phyloP scores from a whole-genome alignment of 2,797 vertebrate species.

The Sebastes taczanowskii region DNA sequence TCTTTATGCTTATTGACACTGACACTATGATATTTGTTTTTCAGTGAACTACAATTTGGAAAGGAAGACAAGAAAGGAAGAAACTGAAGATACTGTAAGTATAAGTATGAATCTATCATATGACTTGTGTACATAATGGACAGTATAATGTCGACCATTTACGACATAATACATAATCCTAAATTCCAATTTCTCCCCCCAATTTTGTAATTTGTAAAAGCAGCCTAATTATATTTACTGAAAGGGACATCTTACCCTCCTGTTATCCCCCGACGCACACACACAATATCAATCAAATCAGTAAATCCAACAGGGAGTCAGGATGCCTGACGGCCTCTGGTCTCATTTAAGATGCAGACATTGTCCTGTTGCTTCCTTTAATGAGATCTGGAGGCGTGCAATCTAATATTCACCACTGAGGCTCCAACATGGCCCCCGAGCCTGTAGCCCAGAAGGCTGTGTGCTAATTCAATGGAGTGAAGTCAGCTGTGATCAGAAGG shows the following conservation, averaged over 20 bases:
- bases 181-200: slow-evolving; percentile 25
- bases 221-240: slow-evolving; percentile 46
- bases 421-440: slow-evolving; percentile 69
- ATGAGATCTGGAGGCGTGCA: slow-evolving; percentile 81
- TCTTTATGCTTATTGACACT: slow-evolving; percentile 4
- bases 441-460: slow-evolving; percentile 60
- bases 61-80: slow-evolving; percentile 25
- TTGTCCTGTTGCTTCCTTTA: slow-evolving; percentile 80
- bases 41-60: slow-evolving; percentile 51
- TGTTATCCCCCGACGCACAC: slow-evolving; percentile 33
- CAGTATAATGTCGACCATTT: slow-evolving; percentile 9
- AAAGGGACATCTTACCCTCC: slow-evolving; percentile 31
- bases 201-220: slow-evolving; percentile 36
- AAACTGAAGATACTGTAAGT: slow-evolving; percentile 65
- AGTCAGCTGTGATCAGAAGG: slow-evolving; percentile 70
- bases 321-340: slow-evolving; percentile 65
- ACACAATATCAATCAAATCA: slow-evolving; percentile 69
- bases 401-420: slow-evolving; percentile 80
- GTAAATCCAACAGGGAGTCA: slow-evolving; percentile 62
- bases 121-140: background rate
- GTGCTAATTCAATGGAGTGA: slow-evolving; percentile 74
- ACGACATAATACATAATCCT: background rate
- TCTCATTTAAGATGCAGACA: slow-evolving; percentile 78
- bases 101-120: background rate
- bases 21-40: slow-evolving; percentile 48